These are phyloP conservation scores for Sminthurides bifidus DNA, from an alignment of 1,140 invertebrate genomes.

Conservation along the genomic window DNA sequence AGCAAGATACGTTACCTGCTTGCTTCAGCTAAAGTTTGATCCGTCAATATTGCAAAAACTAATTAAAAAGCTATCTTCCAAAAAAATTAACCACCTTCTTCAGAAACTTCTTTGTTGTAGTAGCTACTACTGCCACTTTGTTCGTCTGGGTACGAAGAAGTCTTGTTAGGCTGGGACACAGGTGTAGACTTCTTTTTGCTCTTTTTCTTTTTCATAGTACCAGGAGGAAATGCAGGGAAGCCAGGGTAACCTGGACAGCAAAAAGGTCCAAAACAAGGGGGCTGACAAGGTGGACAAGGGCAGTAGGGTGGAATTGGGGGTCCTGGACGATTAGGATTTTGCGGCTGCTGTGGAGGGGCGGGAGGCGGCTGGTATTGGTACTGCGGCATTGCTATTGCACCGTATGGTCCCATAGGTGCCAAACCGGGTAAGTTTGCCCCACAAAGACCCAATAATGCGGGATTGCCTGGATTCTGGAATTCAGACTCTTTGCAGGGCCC, in stretches of 20 bases:
- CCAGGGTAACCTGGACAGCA: background rate
- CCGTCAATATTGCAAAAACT: no score
- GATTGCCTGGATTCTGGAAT: background rate
- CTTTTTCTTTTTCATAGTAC: background rate
- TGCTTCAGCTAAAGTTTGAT: no score
- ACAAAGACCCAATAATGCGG: background rate
- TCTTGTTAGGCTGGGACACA: background rate
- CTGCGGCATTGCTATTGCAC: background rate
- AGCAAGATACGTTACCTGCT: no score
- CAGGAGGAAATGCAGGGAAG: background rate
- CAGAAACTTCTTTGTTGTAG: constrained; percentile 84
- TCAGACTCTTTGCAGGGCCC: background rate
- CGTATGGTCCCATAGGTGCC: constrained; percentile 6
- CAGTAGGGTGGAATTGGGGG: background rate
- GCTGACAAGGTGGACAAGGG: background rate
- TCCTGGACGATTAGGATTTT: background rate
- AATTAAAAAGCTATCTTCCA: no score
- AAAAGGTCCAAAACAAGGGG: background rate
- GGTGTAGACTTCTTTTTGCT: background rate
- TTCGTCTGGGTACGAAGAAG: constrained; percentile 35
- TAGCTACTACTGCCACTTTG: constrained; percentile 77
- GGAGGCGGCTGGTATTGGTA: background rate
- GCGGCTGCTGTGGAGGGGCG: background rate
- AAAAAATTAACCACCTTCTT: constrained; percentile 36
- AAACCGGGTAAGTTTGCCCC: background rate